These are phyloP conservation scores for Stegodyphus mimosarum DNA, from an alignment of 1,140 invertebrate species.

Conservation along the genomic window DNA sequence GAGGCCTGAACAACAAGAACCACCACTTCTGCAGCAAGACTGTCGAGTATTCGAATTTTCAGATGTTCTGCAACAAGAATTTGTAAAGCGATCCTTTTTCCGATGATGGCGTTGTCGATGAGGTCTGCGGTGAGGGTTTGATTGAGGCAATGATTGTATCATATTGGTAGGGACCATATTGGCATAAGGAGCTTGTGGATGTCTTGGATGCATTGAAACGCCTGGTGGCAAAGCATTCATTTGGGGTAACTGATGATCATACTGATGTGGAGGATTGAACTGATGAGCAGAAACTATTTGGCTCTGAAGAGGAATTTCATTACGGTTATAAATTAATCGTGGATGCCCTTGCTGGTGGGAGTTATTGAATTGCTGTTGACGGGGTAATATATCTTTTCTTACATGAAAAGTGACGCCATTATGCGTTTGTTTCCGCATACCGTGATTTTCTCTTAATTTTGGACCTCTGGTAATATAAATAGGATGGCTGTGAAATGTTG, in stretches of 20 bases:
- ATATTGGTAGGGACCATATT: conserved; percentile 26
- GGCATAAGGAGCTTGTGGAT: conserved; percentile 46
- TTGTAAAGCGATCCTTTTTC: background rate
- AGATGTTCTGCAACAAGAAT: conserved; percentile 14
- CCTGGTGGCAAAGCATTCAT: conserved; percentile 24
- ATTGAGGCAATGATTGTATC: background rate
- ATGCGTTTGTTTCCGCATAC: background rate
- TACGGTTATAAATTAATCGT: background rate
- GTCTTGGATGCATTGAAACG: conserved; percentile 40
- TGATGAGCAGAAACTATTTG: background rate
- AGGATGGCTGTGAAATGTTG: background rate
- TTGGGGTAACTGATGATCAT: background rate
- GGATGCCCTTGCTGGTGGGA: background rate
- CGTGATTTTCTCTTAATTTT: background rate
- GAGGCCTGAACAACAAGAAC: conserved; percentile 3
- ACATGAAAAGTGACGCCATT: background rate
- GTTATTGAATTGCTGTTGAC: background rate
- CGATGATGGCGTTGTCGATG: conserved; percentile 38
- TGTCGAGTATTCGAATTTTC: background rate
- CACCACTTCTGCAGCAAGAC: background rate
- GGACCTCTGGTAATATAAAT: background rate
- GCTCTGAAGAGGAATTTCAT: background rate
- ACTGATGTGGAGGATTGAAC: background rate
- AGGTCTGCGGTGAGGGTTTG: background rate
- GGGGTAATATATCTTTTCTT: background rate